These are phyloP conservation scores for Sigmodon hispidus DNA, from an alignment of 2,113 vertebrate species.

Conservation along the genomic window DNA sequence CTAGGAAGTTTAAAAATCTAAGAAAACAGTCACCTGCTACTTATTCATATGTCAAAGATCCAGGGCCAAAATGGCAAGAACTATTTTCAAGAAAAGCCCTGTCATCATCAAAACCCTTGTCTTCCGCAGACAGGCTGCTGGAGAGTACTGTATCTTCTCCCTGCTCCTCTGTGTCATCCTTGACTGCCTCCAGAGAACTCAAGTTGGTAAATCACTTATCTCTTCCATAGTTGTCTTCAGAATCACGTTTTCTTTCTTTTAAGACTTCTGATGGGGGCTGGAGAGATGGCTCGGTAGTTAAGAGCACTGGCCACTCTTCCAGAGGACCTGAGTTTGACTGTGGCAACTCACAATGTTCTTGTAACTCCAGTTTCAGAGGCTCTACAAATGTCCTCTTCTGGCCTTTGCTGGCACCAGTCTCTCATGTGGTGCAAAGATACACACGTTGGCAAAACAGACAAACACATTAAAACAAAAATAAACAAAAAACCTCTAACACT, in stretches of 20 bases:
- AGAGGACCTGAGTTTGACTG: not conserved
- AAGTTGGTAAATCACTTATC: not conserved
- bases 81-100: conserved; percentile 27
- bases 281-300: not conserved
- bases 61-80: conserved; percentile 38
- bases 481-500: conserved; percentile 4
- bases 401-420: not conserved
- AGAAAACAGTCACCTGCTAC: not conserved
- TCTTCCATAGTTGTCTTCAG: not conserved
- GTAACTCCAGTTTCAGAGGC: not conserved
- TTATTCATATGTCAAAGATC: not conserved
- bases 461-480: not conserved
- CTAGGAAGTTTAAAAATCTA: not conserved
- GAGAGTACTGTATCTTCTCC: not conserved
- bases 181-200: not conserved
- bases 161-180: not conserved
- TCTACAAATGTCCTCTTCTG: not conserved
- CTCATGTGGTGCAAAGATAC: not conserved
- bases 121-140: not conserved
- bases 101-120: conserved; percentile 19
- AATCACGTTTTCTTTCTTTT: not conserved
- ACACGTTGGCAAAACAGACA: not conserved
- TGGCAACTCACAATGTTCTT: not conserved
- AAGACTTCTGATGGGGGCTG: not conserved
- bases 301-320: not conserved